Percentiles rank a stretch among this genome's conserved stretches.
phyloP scores from a whole-genome alignment of 2,888 invertebrate species.

The Drosophila kuntzei region DNA sequence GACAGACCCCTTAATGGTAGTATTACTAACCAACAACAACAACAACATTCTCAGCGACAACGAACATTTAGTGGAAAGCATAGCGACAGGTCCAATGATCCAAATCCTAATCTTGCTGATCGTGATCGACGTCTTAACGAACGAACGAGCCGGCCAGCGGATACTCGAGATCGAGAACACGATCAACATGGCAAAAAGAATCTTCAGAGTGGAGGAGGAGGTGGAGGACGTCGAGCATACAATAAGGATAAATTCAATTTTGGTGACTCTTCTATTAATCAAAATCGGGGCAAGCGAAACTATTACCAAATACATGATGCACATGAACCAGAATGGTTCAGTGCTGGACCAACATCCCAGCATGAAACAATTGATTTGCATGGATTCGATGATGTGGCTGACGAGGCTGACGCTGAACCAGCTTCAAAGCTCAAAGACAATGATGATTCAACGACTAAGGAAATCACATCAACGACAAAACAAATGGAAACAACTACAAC shows the following conservation, averaged over 20 bases:
- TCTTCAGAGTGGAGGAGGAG: constrained; percentile 8
- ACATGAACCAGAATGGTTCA: constrained; percentile 95
- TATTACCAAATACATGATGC: constrained; percentile 85
- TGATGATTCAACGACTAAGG: constrained; percentile 13
- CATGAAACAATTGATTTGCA: constrained; percentile 96
- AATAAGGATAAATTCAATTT: constrained; percentile 58
- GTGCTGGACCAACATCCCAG: constrained; percentile 95
- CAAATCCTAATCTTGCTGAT: constrained; percentile 14
- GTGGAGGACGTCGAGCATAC: constrained; percentile 42
- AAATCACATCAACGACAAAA: constrained; percentile 1
- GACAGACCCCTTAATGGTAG: constrained; percentile 43
- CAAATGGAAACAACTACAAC: background rate
- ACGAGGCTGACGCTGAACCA: constrained; percentile 79
- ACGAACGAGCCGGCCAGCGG: constrained; percentile 82
- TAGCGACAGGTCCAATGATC: constrained; percentile 37
- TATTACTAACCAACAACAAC: constrained; percentile 43
- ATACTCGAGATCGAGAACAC: constrained; percentile 41
- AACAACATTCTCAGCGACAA: constrained; percentile 41
- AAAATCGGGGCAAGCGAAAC: constrained; percentile 54
- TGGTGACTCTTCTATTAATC: constrained; percentile 20
- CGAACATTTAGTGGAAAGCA: constrained; percentile 47
- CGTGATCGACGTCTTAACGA: constrained; percentile 87
- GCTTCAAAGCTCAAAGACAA: constrained; percentile 1
- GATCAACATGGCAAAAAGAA: constrained; percentile 63
- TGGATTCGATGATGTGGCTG: constrained; percentile 91